Evolutionary conservation across 2,888 invertebrate genomes (phyloP).

Genomic region (Leptopilina drosophilae): DNA sequence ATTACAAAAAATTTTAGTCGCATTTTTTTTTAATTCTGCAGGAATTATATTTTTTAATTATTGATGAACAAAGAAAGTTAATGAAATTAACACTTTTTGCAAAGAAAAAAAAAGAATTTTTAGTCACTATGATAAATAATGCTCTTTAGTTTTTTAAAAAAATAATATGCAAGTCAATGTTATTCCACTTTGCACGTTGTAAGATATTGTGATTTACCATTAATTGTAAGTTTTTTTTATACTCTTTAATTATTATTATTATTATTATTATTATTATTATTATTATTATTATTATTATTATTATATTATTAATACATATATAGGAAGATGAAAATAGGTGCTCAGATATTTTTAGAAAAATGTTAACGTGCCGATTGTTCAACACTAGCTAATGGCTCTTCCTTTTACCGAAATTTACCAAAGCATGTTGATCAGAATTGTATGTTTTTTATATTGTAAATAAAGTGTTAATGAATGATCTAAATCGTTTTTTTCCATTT

Average conservation of each 20-base stretch:
- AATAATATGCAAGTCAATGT: constrained; percentile 44
- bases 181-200: constrained; percentile 31
- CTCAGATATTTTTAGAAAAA: constrained; percentile 39
- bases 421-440: constrained; percentile 38
- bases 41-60: not conserved
- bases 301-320: not conserved
- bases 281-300: not conserved
- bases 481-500: not conserved
- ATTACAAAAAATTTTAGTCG: not conserved
- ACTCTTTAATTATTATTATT: not conserved
- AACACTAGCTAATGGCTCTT: constrained; percentile 28
- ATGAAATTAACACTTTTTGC: not conserved
- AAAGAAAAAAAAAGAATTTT: not conserved
- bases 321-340: constrained; percentile 23
- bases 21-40: not conserved
- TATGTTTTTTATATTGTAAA: constrained; percentile 41
- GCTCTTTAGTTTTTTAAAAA: constrained; percentile 38
- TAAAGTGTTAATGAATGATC: constrained; percentile 36
- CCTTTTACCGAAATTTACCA: constrained; percentile 38
- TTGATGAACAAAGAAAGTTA: not conserved
- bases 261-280: not conserved
- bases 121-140: constrained; percentile 44
- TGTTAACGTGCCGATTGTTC: constrained; percentile 32
- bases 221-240: constrained; percentile 32
- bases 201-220: constrained; percentile 29